Evolutionary conservation across 2,113 vertebrate genomes (phyloP), one percentile per base, ranked within the genome.

Genomic region (Oreochromis niloticus): DNA sequence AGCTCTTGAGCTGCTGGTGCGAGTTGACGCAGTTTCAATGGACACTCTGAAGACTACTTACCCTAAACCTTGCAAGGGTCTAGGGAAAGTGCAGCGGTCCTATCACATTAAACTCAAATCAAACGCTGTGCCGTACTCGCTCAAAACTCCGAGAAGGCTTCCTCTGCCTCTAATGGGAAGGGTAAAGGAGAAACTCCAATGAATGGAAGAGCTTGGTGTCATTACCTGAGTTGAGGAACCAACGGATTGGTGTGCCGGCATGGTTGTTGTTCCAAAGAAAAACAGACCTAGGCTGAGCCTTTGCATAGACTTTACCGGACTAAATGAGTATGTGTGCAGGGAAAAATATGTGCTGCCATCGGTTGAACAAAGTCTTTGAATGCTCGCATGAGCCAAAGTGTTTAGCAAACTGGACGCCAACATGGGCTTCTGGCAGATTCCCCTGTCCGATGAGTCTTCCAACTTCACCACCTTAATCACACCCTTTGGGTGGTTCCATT

Each of bases 11-110:
- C 27, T 61, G 54, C 54, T 55, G 54, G 54, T 55, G 54, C 0
- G 54, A 55, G 6, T 55, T 55, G 54, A 55, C 0, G 0, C 0
- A 3, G n/a, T 55, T 12, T 55, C n/a, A 7, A 0, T 56, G n/a
- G 1, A 56, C 0, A 56, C n/a, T 4, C n/a, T 55, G n/a, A 56
- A 24, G 54, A 56, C 54, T 56, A 56, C 54, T 55, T 55, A 55
- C 3, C 27, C 14, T 30, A 32, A 30, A 32, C 57, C 7, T 24
- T 61, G 3, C 8, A 61, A 61, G 16, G 56, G 4, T 30, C 24
- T 59, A 17, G 27, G 5, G 14, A 30, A 61, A 16, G 57, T 61
- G 27, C 57, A 17, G 13, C 3, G 0, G 2, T 4, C 0, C 85
- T 91, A 19, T 4, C 22, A 75, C 0, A 93, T 90, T 24, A 87